These are phyloP conservation scores for Arothron firmamentum DNA, from an alignment of 2,113 vertebrate genomes.

Conservation along the genomic window DNA sequence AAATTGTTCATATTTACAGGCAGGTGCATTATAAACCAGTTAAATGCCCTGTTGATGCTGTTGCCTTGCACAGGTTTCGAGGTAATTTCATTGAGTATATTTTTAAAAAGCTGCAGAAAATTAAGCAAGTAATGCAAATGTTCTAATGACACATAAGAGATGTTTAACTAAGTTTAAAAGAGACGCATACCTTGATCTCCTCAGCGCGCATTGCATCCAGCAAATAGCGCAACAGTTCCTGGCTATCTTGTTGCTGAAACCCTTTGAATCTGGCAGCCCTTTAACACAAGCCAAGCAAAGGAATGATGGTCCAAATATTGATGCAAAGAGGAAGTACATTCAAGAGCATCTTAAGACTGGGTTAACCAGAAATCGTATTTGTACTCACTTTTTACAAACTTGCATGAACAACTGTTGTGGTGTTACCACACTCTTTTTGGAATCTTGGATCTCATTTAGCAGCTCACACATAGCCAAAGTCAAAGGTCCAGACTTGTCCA, in stretches of 20 bases:
- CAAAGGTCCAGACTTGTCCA: constrained; percentile 85
- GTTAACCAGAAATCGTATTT: background rate
- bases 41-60: too few species aligned
- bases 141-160: background rate
- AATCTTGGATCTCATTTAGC: constrained; percentile 87
- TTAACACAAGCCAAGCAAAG: constrained; percentile 9
- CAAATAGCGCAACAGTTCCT: constrained; percentile 93
- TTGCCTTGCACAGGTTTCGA: too few species aligned
- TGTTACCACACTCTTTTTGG: constrained; percentile 82
- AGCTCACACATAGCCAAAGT: constrained; percentile 89
- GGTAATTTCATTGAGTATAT: too few species aligned
- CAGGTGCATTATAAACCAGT: too few species aligned
- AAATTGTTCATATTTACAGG: too few species aligned
- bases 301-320: background rate
- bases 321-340: background rate
- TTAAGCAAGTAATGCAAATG: too few species aligned
- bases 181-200: constrained; percentile 81
- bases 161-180: background rate
- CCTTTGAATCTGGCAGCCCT: constrained; percentile 94
- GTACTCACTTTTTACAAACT: constrained; percentile 96
- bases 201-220: constrained; percentile 94
- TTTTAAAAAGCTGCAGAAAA: too few species aligned
- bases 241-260: constrained; percentile 98
- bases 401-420: constrained; percentile 91
- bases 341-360: background rate